Evolutionary conservation across 1,140 invertebrate genomes (phyloP).

Genomic region (Brachionus koreanus): DNA sequence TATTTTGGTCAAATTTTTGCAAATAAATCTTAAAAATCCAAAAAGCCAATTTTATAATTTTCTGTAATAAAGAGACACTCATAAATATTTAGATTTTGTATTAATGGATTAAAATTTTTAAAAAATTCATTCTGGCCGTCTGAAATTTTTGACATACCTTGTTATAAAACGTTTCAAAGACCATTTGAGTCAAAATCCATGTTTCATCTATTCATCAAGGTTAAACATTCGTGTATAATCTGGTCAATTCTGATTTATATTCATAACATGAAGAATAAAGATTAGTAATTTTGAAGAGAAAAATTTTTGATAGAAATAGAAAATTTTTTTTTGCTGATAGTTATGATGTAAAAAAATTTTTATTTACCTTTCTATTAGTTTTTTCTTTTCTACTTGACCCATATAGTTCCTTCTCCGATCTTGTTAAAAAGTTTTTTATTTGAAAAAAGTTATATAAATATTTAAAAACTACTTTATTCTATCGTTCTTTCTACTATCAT

Average conservation of each 20-base stretch:
- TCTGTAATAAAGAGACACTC: no score
- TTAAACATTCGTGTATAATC: background rate
- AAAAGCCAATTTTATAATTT: background rate
- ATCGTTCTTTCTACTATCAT: background rate
- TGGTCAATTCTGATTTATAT: background rate
- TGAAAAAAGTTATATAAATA: background rate
- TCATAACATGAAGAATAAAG: background rate
- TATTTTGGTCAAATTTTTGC: background rate
- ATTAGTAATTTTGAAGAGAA: background rate
- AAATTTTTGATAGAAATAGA: background rate
- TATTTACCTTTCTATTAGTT: background rate
- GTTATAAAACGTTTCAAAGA: background rate
- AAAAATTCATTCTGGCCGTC: background rate
- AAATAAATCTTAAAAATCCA: background rate
- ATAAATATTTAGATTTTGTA: background rate
- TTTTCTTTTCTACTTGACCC: background rate
- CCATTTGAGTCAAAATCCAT: background rate
- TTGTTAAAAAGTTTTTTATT: background rate
- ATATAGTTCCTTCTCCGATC: background rate
- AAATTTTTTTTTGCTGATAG: no score
- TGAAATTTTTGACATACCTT: background rate
- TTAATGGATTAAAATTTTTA: background rate
- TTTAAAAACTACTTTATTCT: background rate
- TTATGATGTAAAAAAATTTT: background rate
- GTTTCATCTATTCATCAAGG: slow-evolving; percentile 1